Base-by-base conservation (phyloP, 2,113 vertebrate genomes). In the Plecotus auritus region DNA sequence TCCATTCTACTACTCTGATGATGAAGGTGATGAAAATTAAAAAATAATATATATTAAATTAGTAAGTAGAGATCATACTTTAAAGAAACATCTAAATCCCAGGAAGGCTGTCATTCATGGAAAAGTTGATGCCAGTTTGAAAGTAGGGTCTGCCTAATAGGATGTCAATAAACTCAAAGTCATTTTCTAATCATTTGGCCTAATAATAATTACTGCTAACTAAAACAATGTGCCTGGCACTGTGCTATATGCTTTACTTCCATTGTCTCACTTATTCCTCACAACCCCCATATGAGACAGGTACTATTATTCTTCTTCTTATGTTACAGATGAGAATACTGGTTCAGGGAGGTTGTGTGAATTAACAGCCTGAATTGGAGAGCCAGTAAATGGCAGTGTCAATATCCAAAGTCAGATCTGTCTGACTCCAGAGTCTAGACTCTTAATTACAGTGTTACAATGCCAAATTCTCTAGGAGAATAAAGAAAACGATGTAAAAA, bases 401-500 rank as follows among this genome's bases (percentile, higher is more conserved):
- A 94, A 51, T 88, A 85, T 77, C 85, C 35, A 51, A 85, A 90
- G 5, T 3, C 37, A 92, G 26, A 30, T 69, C 4, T 81, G 17
- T 73, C 30, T 72, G 81, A 84, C 23, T 93, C 28, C 35, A 61
- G 32, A 35, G 51, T 49, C 51, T 20, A 61, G 45, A 37, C 35
- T 89, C 42, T 85, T 90, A 93, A 74, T 37, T 26, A 69, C 4
- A 85, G 30, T 81, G n/a, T 9, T 94, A 81, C n/a, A 94, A 81
- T 69, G 35, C 2, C 6, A 22, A 91, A 18, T 87, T 40, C 32
- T 88, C 14, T 56, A 91, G 28, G 12, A 82, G 3, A 93, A n/a
- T 85, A 87, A 95, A 56, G 67, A 64, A 93, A 66, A 64, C 20
- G 86, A 84, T 74, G 45, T 74, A 80, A 70, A 84, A 90, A 84